phyloP scores from a whole-genome alignment of 2,888 invertebrate genomes.

The Scaptomyza cyrtandrae region DNA sequence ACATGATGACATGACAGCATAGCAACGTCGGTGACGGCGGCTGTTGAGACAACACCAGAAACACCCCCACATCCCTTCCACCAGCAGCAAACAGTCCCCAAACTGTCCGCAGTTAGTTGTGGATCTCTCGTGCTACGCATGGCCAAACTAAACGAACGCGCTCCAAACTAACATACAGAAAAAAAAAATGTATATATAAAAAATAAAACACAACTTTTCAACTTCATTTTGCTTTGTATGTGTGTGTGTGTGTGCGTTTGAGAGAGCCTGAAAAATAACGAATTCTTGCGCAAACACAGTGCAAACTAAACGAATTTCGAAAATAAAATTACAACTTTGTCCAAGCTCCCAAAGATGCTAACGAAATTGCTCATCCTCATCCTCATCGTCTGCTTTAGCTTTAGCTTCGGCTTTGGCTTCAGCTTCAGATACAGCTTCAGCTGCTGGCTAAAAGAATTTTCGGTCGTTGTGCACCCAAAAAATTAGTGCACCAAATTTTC shows the following conservation, averaged over 20 bases:
- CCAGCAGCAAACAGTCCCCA: background rate
- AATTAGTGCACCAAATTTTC: constrained; percentile 69
- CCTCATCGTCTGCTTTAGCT: constrained; percentile 1
- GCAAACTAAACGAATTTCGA: constrained; percentile 79
- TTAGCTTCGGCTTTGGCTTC: constrained; percentile 7
- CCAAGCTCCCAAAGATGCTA: constrained; percentile 63
- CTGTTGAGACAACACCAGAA: constrained; percentile 58
- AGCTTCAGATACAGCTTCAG: constrained; percentile 12
- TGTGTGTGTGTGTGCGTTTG: constrained; percentile 19
- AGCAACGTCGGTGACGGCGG: constrained; percentile 23
- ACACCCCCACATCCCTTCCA: background rate
- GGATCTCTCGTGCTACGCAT: constrained; percentile 63
- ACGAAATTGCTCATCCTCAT: constrained; percentile 57
- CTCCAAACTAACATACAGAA: constrained; percentile 46
- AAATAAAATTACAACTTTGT: constrained; percentile 80
- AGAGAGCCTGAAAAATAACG: constrained; percentile 66
- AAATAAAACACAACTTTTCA: constrained; percentile 65
- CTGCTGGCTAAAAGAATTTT: constrained; percentile 32
- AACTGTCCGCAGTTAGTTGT: constrained; percentile 42
- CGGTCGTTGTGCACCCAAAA: constrained; percentile 54
- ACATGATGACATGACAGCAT: constrained; percentile 79
- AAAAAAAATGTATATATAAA: background rate
- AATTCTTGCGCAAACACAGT: constrained; percentile 79
- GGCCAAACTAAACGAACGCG: constrained; percentile 69
- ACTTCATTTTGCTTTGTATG: constrained; percentile 64